phyloP scores from a whole-genome alignment of 2,113 vertebrate genomes.

The Corydoras sp. region DNA sequence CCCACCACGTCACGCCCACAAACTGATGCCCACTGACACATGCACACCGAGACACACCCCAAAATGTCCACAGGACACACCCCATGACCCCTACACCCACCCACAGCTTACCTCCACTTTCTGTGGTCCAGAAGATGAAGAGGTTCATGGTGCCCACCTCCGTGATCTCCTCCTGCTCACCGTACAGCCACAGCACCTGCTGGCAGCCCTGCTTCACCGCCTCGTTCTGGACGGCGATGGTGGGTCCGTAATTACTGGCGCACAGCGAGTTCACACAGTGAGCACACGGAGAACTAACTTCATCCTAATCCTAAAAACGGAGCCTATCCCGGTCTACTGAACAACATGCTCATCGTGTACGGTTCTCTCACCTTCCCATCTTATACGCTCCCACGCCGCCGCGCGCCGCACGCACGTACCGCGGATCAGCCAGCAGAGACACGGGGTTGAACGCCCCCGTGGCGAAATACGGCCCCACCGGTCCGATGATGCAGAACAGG shows the following conservation, averaged over 20 bases:
- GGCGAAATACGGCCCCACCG: slow-evolving; percentile 80
- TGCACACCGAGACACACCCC: no score
- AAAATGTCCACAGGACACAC: no score
- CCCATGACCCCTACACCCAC: background rate
- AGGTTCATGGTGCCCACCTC: slow-evolving; percentile 93
- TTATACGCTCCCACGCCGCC: slow-evolving; percentile 81
- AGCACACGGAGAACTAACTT: background rate
- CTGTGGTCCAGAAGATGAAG: slow-evolving; percentile 82
- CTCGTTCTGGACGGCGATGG: slow-evolving; percentile 75
- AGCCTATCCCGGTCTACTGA: no score
- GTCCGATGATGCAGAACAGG: slow-evolving; percentile 77
- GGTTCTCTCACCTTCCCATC: slow-evolving; percentile 75
- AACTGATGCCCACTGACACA: no score
- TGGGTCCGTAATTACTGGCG: slow-evolving; percentile 81
- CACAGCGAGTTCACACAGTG: slow-evolving; percentile 5
- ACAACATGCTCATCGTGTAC: no score
- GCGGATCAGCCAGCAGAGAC: slow-evolving; percentile 78
- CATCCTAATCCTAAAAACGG: no score
- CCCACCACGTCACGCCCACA: no score
- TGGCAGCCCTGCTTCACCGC: slow-evolving; percentile 73
- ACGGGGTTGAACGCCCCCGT: slow-evolving; percentile 74
- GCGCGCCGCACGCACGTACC: slow-evolving; percentile 74
- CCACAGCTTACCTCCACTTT: slow-evolving; percentile 68
- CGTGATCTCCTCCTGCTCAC: slow-evolving; percentile 75
- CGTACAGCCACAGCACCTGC: slow-evolving; percentile 86